Base-by-base conservation (phyloP, 1,140 invertebrate species). In the Microplitis mediator region DNA sequence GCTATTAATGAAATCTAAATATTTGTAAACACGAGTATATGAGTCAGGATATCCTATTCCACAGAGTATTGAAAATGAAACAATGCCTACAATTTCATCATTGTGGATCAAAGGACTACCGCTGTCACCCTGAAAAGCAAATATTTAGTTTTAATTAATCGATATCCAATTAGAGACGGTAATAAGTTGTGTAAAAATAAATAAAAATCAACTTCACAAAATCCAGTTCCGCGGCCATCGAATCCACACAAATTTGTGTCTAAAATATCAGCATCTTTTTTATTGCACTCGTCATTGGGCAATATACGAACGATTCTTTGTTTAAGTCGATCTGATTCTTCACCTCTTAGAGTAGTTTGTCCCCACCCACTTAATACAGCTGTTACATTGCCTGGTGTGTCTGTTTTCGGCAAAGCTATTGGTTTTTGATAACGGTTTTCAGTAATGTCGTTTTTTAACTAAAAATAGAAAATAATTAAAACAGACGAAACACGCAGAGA, bases 1-100 rank as follows among this genome's bases (percentile, higher is more conserved):
- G 4, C 64, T 69, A 9, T n/a, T 60, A 36, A 88, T 78, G 84
- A 87, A 89, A 68, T 68, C 71, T 3, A 78, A 69, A 76, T 82
- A 88, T 32, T 85, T 80, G 73, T 84, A 85, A 60, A 89, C 80
- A n/a, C 87, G 81, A 0, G 85, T 86, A 81, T 88, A 91, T 67
- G 90, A 88, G 77, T 90, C 90, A 16, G 89, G 90, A 58, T 86
- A 88, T 4, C 88, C 88, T n/a, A 74, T 76, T 1, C 88, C 90
- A 77, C 90, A 91, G 6, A 88, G 88, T 11, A 88, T 80, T 9
- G 89, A 89, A 83, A 89, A 91, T 0, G 89, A 90, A 4, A 90
- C 89, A 13, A 90, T 84, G 4, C 90, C 90, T 54, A 89, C 76
- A 11, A 88, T 72, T 69, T 84, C 78, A 61, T 79, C 77, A 52